Evolutionary conservation across 1,140 invertebrate species (phyloP).

Genomic region (Platyura marginata): DNA sequence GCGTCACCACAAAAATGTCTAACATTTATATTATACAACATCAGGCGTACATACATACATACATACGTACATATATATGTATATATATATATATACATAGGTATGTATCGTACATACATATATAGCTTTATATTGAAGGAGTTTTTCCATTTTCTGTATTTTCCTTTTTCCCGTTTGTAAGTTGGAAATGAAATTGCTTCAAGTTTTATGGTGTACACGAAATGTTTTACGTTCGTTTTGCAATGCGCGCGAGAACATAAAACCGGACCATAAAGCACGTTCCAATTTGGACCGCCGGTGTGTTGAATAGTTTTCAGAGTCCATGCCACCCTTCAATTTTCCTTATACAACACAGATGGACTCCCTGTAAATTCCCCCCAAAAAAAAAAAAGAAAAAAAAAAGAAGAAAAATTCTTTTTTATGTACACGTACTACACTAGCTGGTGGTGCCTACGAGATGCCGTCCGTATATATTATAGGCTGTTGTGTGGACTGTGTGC

Average conservation of each 20-base stretch:
- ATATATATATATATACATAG: no score
- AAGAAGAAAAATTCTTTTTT: neutral
- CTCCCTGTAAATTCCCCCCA: neutral
- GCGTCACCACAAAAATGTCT: no score
- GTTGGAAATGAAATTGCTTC: neutral
- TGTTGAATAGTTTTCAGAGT: neutral
- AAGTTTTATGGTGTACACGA: neutral
- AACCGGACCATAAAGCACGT: neutral
- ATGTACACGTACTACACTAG: neutral
- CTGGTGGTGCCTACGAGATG: neutral
- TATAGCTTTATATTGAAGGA: no score
- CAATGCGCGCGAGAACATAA: neutral
- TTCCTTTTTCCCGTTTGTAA: neutral
- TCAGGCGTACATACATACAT: no score
- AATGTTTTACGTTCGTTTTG: neutral
- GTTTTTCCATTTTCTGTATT: neutral
- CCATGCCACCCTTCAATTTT: neutral
- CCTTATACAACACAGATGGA: neutral
- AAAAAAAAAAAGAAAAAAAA: neutral
- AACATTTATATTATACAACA: no score
- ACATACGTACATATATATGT: no score
- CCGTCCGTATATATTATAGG: neutral
- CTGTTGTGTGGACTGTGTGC: neutral
- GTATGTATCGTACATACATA: no score
- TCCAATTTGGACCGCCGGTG: neutral